Evolutionary conservation across 2,888 invertebrate genomes (phyloP), one percentile per base, ranked within the genome.

Genomic region (Amiota mariae): DNA sequence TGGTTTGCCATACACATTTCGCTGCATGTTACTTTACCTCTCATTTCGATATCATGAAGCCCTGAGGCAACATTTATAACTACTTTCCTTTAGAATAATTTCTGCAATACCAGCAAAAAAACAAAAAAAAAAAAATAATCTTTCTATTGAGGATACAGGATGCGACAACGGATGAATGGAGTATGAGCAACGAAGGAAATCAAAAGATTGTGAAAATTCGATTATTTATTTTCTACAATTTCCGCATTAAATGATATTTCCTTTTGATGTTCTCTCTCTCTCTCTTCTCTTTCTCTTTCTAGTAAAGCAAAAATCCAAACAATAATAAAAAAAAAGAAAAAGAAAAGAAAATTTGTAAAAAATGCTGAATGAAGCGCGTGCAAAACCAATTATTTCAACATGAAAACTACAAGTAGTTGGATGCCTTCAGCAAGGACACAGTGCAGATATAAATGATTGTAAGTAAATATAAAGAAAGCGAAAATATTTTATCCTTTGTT

Each of bases 121-220:
- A n/a, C n/a, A n/a, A n/a, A n/a, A n/a, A n/a, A n/a, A n/a, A n/a
- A n/a, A 36, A 36, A 36, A 36, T 2, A 36, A 36, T 36, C 4
- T 2, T 36, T 36, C 36, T 36, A 36, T 36, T 36, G 36, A 36
- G 36, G 36, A 36, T 36, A 36, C 36, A 36, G 36, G 36, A 36
- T 36, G 36, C 36, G 36, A 36, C 8, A 36, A 6, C 36, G 36
- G 6, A 6, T 36, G 36, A 36, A 36, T 36, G 36, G 36, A 36
- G 36, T 36, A 36, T 36, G 36, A 36, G 54, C 24, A 54, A 36
- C 36, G 51, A 10, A 75, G 71, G 61, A 74, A 75, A 77, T 77
- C 74, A 80, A 73, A 76, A 73, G 70, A 80, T 84, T 85, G 82
- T 83, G 77, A 79, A 84, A 85, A 87, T 86, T 87, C 86, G 85